Evolutionary conservation across 2,888 invertebrate genomes (phyloP).

Genomic region (Rhingia rostrata): DNA sequence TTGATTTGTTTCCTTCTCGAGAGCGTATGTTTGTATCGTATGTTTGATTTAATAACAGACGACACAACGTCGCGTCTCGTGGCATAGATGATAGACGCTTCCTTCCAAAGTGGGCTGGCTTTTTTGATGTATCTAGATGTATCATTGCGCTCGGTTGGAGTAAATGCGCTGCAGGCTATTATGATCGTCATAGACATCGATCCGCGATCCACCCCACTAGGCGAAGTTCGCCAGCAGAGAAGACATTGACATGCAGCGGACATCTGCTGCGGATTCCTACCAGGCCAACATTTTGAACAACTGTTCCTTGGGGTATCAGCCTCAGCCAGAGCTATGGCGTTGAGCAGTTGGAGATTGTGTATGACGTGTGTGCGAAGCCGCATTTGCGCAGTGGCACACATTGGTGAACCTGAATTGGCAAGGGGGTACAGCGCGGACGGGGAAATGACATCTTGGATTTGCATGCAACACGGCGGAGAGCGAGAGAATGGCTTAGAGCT

Average conservation of each 20-base stretch:
- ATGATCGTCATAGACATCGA: conserved; percentile 36
- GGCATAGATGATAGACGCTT: conserved; percentile 69
- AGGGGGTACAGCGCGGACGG: neutral
- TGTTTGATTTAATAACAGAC: conserved; percentile 73
- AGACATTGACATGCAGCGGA: conserved; percentile 67
- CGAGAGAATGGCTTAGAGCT: conserved; percentile 55
- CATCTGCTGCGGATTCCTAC: conserved; percentile 65
- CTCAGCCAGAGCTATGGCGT: neutral
- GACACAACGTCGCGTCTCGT: conserved; percentile 54
- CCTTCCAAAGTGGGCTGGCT: conserved; percentile 71
- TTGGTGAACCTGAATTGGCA: conserved; percentile 18
- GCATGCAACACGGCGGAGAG: conserved; percentile 40
- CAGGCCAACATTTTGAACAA: conserved; percentile 48
- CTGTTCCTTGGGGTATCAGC: conserved; percentile 60
- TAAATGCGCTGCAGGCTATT: conserved; percentile 35
- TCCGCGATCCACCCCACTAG: conserved; percentile 48
- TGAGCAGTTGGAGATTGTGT: conserved; percentile 48
- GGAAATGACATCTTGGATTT: conserved; percentile 71
- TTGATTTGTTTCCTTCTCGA: conserved; percentile 69
- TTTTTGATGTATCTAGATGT: conserved; percentile 51
- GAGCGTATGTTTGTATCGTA: conserved; percentile 19
- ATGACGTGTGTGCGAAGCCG: conserved; percentile 56
- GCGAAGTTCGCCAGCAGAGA: conserved; percentile 15
- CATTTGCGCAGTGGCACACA: conserved; percentile 46
- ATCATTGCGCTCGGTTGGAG: conserved; percentile 40